A percentile compares a stretch with the other conserved stretches of the same genome.
These are phyloP conservation scores for Macrotus californicus DNA, from an alignment of 2,113 vertebrate genomes.

Conservation along the genomic window DNA sequence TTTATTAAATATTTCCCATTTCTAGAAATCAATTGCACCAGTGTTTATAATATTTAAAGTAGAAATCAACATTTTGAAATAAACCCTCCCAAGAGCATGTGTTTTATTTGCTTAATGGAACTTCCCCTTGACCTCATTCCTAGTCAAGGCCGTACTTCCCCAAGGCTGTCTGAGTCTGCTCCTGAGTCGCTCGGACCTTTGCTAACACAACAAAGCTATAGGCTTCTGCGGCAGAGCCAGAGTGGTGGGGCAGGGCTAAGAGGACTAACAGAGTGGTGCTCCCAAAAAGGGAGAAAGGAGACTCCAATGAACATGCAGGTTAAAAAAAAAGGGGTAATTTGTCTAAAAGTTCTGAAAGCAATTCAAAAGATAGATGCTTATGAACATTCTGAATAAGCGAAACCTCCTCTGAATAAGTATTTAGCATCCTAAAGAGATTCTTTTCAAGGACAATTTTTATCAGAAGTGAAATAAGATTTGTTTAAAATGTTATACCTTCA, in stretches of 20 bases:
- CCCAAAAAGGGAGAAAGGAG: not conserved
- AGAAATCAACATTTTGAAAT: conserved; percentile 15
- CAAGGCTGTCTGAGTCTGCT: not conserved
- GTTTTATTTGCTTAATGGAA: not conserved
- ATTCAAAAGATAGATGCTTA: not conserved
- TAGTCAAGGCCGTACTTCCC: not conserved
- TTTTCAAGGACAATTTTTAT: conserved; percentile 9
- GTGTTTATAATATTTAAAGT: not conserved
- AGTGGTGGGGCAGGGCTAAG: not conserved
- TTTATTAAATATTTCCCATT: not conserved
- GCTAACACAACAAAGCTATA: not conserved
- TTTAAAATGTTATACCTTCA: not conserved
- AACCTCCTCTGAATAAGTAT: not conserved
- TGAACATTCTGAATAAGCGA: not conserved
- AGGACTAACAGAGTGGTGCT: not conserved
- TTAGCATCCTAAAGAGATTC: not conserved
- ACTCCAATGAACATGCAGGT: not conserved
- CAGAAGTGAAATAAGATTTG: conserved; percentile 25
- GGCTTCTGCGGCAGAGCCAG: not conserved
- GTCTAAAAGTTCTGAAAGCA: conserved; percentile 22
- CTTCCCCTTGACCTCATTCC: not conserved
- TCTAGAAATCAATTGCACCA: not conserved
- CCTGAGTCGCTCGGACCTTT: not conserved
- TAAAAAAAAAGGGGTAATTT: not conserved
- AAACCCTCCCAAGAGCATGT: not conserved